Evolutionary conservation across 1,140 invertebrate species (phyloP), one percentile per base, ranked within the genome.

Genomic region (Drosophila melanica): DNA sequence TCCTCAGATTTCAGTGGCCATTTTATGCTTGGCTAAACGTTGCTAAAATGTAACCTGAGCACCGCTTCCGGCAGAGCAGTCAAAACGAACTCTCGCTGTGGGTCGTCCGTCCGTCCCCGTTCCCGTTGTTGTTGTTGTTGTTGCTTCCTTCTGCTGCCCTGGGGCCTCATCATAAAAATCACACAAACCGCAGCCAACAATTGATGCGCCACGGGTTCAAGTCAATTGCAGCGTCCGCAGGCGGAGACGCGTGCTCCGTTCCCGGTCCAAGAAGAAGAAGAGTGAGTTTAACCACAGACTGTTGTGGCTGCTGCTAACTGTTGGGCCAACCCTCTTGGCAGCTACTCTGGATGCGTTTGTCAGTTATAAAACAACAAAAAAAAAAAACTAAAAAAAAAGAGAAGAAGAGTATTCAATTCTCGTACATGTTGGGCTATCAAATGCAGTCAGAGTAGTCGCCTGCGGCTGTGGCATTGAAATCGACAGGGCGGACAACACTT

Each of bases 111-210:
- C 18, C 14, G 37, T n/a, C n/a, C n/a, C n/a, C n/a, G n/a, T n/a
- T n/a, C n/a, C n/a, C 33, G 30, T 7, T 37, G 41, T 27, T 23
- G 37, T 12, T 54, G 64, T 10, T 50, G 47, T 1, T 50, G 27
- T 4, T 33, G n/a, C 9, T 33, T 16, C n/a, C 11, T 23, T 18
- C 20, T 59, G 55, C 39, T 60, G 74, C 80, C 80, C 72, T 54
- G 66, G 80, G 80, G 80, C 81, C 81, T 74, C 81, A 80, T 84
- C 81, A 85, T 81, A 85, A 85, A 85, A 85, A 86, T 85, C 81
- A 85, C 66, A 77, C 57, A 86, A 86, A 81, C 81, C 81, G 74
- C 81, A 86, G 81, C 42, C 64, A 65, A 69, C 77, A 76, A 77
- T 78, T 81, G 81, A 86, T 86, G 81, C 70, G 81, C 81, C 81